Evolutionary conservation across 2,797 vertebrate genomes (phyloP).

Genomic region (Sebastes cheni): DNA sequence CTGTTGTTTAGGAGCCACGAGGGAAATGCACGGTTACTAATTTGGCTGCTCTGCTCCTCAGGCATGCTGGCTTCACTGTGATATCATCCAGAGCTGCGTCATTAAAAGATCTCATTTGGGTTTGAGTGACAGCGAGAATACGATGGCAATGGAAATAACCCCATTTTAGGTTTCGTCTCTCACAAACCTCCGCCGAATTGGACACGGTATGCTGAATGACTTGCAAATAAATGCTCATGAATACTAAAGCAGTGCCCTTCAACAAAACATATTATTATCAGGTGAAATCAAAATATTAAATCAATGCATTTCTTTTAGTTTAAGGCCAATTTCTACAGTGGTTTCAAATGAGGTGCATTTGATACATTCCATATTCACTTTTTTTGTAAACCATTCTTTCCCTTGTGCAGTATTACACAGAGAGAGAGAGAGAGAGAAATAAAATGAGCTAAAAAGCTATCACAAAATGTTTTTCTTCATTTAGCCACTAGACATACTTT

Average conservation of each 20-base stretch:
- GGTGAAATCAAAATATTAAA: slow-evolving; percentile 21
- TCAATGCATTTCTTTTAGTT: slow-evolving; percentile 15
- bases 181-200: slow-evolving; percentile 13
- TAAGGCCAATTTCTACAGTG: slow-evolving; percentile 3
- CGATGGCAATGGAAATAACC: slow-evolving; percentile 46
- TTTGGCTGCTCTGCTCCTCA: slow-evolving; percentile 70
- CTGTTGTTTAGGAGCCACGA: slow-evolving; percentile 67
- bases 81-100: slow-evolving; percentile 66
- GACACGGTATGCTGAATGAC: slow-evolving; percentile 2
- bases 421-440: slow-evolving; percentile 60
- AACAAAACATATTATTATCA: slow-evolving; percentile 10
- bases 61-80: slow-evolving; percentile 69
- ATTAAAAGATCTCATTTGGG: slow-evolving; percentile 69
- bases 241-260: slow-evolving; percentile 10
- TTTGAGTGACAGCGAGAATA: slow-evolving; percentile 68
- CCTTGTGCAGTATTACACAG: slow-evolving; percentile 77
- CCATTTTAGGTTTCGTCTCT: slow-evolving; percentile 24
- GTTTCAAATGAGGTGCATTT: slow-evolving; percentile 16
- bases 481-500: slow-evolving; percentile 99
- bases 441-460: slow-evolving; percentile 86
- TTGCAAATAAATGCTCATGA: not conserved
- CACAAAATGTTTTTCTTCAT: slow-evolving; percentile 94
- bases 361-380: slow-evolving; percentile 10
- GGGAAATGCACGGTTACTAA: slow-evolving; percentile 72
- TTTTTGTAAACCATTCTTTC: slow-evolving; percentile 85